phyloP scores from a whole-genome alignment of 2,797 vertebrate genomes.

The Cossypha heuglini region DNA sequence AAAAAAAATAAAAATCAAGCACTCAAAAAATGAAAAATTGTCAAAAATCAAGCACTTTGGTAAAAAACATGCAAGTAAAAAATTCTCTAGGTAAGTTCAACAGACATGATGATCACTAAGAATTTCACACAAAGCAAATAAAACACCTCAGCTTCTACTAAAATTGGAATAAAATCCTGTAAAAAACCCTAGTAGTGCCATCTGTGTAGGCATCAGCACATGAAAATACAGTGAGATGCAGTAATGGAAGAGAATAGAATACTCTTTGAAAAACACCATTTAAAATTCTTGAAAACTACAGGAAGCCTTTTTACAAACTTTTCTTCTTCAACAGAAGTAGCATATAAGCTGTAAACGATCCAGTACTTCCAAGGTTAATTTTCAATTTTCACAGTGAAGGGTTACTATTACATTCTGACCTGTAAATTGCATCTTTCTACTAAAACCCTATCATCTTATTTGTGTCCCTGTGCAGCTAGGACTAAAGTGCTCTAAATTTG shows the following conservation, averaged over 20 bases:
- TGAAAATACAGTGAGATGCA: background rate
- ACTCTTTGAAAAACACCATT: background rate
- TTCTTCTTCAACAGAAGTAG: constrained; percentile 39
- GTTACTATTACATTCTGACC: constrained; percentile 85
- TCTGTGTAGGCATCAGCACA: background rate
- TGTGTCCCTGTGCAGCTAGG: constrained; percentile 77
- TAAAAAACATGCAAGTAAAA: background rate
- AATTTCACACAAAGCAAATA: background rate
- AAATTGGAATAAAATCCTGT: background rate
- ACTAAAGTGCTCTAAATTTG: constrained; percentile 80
- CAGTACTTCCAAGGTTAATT: constrained; percentile 81
- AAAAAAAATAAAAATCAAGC: background rate
- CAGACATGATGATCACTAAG: background rate
- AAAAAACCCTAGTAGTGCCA: background rate
- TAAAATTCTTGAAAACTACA: background rate
- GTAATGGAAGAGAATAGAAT: background rate
- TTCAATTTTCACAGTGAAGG: constrained; percentile 86
- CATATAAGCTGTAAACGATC: constrained; percentile 76
- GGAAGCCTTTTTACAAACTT: background rate
- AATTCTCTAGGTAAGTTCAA: background rate
- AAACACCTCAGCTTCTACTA: background rate
- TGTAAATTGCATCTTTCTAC: constrained; percentile 83
- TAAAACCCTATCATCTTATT: constrained; percentile 85
- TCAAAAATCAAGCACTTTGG: too few relatives aligned
- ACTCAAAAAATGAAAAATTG: background rate